Conservation (phyloP, 2,888 invertebrate species). For the Bhutanitis thaidina region DNA sequence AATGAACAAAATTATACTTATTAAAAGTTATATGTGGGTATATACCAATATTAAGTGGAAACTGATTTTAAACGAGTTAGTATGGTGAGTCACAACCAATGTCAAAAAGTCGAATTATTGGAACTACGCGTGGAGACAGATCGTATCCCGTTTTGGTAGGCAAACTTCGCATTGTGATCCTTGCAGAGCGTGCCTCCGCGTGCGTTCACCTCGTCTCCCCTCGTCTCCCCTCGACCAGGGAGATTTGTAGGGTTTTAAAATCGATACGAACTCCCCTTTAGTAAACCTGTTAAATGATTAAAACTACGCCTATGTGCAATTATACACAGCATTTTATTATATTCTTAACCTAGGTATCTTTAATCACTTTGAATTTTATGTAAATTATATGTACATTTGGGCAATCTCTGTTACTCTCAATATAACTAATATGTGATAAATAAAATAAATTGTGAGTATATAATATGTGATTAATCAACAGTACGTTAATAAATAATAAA, state of each 20-base stretch:
- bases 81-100: constrained; percentile 34
- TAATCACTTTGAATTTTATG: too few species aligned
- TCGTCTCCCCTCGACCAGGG: constrained; percentile 47
- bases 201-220: constrained; percentile 65
- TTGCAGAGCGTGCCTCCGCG: constrained; percentile 38
- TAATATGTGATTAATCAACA: too few species aligned
- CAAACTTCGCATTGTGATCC: constrained; percentile 43
- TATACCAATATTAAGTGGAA: too few species aligned
- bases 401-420: too few species aligned
- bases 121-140: constrained; percentile 33
- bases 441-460: too few species aligned
- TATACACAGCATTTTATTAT: neutral
- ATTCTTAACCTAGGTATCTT: too few species aligned
- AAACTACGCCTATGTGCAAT: constrained; percentile 8
- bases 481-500: too few species aligned
- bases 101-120: constrained; percentile 33
- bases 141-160: constrained; percentile 58
- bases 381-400: too few species aligned
- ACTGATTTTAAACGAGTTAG: constrained; percentile 1
- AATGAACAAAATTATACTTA: neutral
- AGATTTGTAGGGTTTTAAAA: constrained; percentile 66
- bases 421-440: too few species aligned
- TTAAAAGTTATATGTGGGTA: too few species aligned
- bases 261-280: constrained; percentile 50
- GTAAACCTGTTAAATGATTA: constrained; percentile 4